phyloP scores from a whole-genome alignment of 2,797 vertebrate species.

The Emydoidea blandingii region DNA sequence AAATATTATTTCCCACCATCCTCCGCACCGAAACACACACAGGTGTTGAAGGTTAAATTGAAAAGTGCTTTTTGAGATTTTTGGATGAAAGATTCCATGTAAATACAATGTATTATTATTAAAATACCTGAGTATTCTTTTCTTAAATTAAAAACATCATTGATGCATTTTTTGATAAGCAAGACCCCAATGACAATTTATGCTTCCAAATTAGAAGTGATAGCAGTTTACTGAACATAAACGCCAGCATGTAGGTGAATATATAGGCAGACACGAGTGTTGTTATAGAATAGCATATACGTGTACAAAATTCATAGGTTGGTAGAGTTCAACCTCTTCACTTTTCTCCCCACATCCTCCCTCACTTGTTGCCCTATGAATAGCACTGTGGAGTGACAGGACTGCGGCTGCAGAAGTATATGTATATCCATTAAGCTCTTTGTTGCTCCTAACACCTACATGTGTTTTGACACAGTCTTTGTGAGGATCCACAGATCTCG shows the following conservation, averaged over 20 bases:
- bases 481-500: neutral
- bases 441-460: neutral
- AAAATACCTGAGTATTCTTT: neutral
- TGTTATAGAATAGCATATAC: neutral
- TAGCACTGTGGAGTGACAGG: neutral
- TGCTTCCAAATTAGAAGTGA: neutral
- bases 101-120: neutral
- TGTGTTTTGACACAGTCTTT: neutral
- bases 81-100: neutral
- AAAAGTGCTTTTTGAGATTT: neutral
- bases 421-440: neutral
- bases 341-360: neutral
- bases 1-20: neutral
- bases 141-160: neutral
- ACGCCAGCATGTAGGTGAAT: neutral
- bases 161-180: neutral
- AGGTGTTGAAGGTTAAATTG: neutral
- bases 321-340: neutral
- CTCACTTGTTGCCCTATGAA: neutral
- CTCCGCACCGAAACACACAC: neutral
- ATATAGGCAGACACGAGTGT: neutral
- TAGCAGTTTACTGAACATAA: neutral
- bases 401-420: neutral
- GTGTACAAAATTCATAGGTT: neutral
- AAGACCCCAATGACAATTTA: neutral